Conservation (phyloP, 2,797 vertebrate species). For the Sebastes umbrosus region DNA sequence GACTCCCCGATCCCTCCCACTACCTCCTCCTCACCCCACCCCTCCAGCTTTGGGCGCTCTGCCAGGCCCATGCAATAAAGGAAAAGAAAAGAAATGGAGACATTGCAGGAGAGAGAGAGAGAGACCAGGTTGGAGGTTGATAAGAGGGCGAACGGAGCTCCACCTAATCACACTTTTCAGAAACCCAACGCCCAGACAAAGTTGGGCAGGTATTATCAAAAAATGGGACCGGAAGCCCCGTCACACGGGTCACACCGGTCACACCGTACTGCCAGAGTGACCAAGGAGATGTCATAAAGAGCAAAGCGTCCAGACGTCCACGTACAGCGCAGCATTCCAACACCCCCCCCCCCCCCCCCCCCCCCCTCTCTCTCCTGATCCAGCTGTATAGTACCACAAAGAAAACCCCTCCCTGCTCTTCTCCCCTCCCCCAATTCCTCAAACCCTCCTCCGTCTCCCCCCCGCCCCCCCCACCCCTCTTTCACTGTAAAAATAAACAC, state of each 20-base stretch:
- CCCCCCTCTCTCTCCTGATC: constrained; percentile 32
- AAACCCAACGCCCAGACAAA: neutral
- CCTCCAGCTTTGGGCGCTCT: constrained; percentile 76
- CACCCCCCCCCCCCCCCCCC: constrained; percentile 55
- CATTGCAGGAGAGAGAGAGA: constrained; percentile 26
- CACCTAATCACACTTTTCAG: neutral
- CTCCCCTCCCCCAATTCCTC: constrained; percentile 72
- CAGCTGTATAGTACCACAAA: constrained; percentile 81
- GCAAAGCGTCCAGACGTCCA: constrained; percentile 23
- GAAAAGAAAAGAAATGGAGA: constrained; percentile 57
- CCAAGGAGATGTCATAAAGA: neutral
- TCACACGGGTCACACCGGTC: neutral
- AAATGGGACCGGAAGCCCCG: neutral
- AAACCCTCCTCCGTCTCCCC: constrained; percentile 42
- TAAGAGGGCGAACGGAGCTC: neutral
- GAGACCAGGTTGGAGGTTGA: constrained; percentile 4
- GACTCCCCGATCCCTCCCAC: constrained; percentile 37
- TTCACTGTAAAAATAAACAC: constrained; percentile 85
- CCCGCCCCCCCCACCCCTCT: constrained; percentile 35
- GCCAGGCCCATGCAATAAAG: constrained; percentile 82
- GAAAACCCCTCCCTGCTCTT: constrained; percentile 71
- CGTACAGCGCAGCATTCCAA: constrained; percentile 55
- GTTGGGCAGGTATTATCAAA: neutral
- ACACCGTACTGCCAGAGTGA: neutral
- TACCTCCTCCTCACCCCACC: constrained; percentile 47